Base-by-base conservation (phyloP, 2,888 invertebrate species). In the Dasysyrphus tricinctus region DNA sequence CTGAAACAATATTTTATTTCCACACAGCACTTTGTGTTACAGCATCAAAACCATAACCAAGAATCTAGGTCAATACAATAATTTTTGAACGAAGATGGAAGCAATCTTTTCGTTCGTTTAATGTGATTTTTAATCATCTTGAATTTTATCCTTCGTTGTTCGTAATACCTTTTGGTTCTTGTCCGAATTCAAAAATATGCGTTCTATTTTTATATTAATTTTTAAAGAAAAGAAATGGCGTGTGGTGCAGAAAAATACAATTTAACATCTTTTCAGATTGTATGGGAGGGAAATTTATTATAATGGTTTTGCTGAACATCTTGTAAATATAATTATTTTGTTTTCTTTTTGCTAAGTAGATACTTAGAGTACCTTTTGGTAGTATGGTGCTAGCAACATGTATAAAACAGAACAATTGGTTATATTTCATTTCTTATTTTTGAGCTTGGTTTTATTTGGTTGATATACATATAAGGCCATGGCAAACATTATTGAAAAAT, bases 101-200 rank as follows among this genome's bases (percentile, higher is more conserved):
- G 7, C 63, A 12, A 63, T 29, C 19, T 37, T 16, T 51, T 34
- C 19, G 12, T 16, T 44, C 9, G 16, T 65, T 65, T 69, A 69
- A 74, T 78, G 74, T 54, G 59, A 79, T 74, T 83, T 83, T 83
- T 78, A 74, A 78, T 83, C 79, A 83, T 69, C 54, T 61, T 44
- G 34, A 12, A 19, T 47, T 70, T 39, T 63, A 47, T 32, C 1
- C 6, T 29, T 11, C 24, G 24, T 24, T 11, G 8, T 16, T 3
- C 14, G 3, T 42, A 14, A 7, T 16, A 16, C 44, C 42, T 65
- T 67, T 14, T 61, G 16, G n/a, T 42, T 63, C 24, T 51, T 24
- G 51, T 51, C 24, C 24, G 51, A 51, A 56, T 56, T n/a, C 6
- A 51, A 24, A 19, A 51, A 24, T 51, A 19, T 12, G 11, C 12